Base-by-base conservation (phyloP, 1,140 invertebrate genomes). In the Eupristina koningsbergeri region DNA sequence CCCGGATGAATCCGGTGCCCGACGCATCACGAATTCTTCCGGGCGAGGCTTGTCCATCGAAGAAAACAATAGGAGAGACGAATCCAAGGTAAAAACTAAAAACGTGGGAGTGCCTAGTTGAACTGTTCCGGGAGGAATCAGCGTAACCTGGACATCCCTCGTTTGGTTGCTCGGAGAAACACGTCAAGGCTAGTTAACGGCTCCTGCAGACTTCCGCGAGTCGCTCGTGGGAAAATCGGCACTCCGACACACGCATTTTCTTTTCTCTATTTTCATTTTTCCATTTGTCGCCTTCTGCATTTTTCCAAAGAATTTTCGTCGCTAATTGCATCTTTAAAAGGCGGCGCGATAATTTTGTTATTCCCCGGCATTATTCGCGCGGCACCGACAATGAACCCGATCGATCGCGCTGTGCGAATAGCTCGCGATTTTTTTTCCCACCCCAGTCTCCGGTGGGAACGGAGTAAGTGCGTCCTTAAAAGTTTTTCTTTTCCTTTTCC, bases 201-300 rank as follows among this genome's bases (percentile, higher is more conserved):
- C 61, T 75, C 74, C 73, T 22, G 73, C 9, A 45, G 69, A 73
- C 73, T 82, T 82, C 81, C 81, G 79, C 71, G 71, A 80, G 45
- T 80, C 79, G 79, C 45, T 71, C 79, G 81, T 82, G 81, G 81
- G 81, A 82, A 82, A 34, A 17, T n/a, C 67, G n/a, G n/a, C n/a
- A n/a, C 0, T 3, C 36, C 15, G 34, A 11, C 0, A 67, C 22
- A n/a, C n/a, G 67, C 39, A 5, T 71, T 41, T 71, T 17, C 8
- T 17, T 8, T 22, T n/a, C 36, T 47, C 11, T 15, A 6, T 7
- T n/a, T n/a, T 71, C 36, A 19, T 34, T 36, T 13, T 19, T 22
- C 1, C 9, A 3, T 3, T 7, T 34, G n/a, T 5, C 13, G n/a
- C n/a, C 34, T 64, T 29, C n/a, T 11, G 31, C 61, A 15, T 15